These are phyloP conservation scores for Boleophthalmus pectinirostris DNA, from an alignment of 2,113 vertebrate species.

Conservation along the genomic window DNA sequence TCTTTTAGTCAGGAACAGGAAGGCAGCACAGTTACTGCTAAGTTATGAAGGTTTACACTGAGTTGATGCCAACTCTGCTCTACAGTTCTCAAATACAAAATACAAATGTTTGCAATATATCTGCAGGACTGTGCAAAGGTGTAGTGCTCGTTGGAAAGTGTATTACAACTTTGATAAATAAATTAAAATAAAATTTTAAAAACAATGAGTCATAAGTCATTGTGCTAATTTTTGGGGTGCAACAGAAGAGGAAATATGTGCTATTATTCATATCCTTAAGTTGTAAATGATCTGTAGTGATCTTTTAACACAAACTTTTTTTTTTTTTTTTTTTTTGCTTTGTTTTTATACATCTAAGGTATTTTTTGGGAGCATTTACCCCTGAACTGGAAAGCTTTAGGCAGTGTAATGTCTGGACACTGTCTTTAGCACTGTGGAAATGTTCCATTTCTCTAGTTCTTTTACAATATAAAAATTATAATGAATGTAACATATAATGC, in stretches of 20 bases:
- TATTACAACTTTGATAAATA: too few species aligned
- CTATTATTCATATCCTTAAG: too few species aligned
- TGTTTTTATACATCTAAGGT: neutral
- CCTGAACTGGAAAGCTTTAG: neutral
- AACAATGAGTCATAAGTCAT: too few species aligned
- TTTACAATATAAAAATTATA: neutral
- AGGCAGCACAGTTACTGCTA: conserved; percentile 26
- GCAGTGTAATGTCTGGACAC: neutral
- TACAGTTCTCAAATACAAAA: conserved; percentile 19
- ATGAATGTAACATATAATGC: neutral
- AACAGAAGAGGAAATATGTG: too few species aligned
- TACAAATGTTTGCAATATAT: neutral
- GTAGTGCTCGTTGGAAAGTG: neutral
- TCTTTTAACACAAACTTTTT: neutral
- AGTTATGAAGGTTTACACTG: conserved; percentile 30
- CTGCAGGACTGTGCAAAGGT: neutral
- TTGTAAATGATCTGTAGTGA: too few species aligned
- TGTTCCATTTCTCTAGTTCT: neutral
- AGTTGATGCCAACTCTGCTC: conserved; percentile 13
- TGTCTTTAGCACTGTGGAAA: neutral
- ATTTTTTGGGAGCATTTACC: neutral
- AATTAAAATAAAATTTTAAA: too few species aligned
- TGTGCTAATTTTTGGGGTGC: too few species aligned
- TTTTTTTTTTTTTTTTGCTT: neutral
- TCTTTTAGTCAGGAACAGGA: conserved; percentile 64